Evolutionary conservation across 2,797 vertebrate species (phyloP).

Genomic region (Epinephelus malabaricus): DNA sequence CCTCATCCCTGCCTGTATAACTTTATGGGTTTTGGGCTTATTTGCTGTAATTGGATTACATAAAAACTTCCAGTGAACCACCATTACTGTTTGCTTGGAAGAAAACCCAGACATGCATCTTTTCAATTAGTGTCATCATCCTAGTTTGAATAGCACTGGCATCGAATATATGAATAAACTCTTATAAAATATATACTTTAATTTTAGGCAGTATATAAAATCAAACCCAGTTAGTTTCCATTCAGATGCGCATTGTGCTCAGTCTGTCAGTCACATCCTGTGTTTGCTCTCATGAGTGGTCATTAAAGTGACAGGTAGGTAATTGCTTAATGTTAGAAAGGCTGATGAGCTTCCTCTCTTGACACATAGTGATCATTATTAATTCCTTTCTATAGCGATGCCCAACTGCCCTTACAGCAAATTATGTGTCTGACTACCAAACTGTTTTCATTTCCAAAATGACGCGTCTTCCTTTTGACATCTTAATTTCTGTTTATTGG

Average conservation of each 20-base stretch:
- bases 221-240: not conserved
- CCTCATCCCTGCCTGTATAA: constrained; percentile 31
- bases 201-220: not conserved
- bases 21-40: constrained; percentile 33
- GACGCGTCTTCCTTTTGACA: constrained; percentile 23
- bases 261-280: constrained; percentile 21
- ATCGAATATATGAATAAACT: constrained; percentile 10
- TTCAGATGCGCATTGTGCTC: not conserved
- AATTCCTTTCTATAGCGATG: constrained; percentile 25
- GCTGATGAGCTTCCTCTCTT: constrained; percentile 47
- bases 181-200: not conserved
- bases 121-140: constrained; percentile 1
- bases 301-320: constrained; percentile 51
- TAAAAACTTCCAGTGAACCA: constrained; percentile 31
- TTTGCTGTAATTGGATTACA: constrained; percentile 45
- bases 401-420: constrained; percentile 26
- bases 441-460: constrained; percentile 8
- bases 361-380: constrained; percentile 39
- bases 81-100: constrained; percentile 27
- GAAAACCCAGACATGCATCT: constrained; percentile 27
- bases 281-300: constrained; percentile 39
- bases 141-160: not conserved
- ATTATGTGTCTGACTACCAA: constrained; percentile 27
- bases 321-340: constrained; percentile 60
- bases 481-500: constrained; percentile 31